Evolutionary conservation across 2,888 invertebrate species (phyloP).

Genomic region (Standfussiana lucernea): DNA sequence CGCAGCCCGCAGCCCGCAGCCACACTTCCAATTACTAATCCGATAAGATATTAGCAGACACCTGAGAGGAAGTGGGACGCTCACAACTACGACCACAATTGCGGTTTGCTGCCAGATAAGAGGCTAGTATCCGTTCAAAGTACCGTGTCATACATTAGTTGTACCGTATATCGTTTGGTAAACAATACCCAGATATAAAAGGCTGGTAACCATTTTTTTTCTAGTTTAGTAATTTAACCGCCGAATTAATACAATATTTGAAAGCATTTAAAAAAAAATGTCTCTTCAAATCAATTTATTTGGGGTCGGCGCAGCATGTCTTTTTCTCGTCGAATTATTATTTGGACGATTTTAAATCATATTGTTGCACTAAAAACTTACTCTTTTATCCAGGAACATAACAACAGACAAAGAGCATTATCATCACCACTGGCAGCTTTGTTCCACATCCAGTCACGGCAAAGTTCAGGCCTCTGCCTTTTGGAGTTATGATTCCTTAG

Average conservation of each 20-base stretch:
- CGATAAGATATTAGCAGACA: slow-evolving; percentile 47
- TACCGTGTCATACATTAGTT: slow-evolving; percentile 3
- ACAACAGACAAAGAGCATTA: not conserved
- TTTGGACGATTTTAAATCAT: not conserved
- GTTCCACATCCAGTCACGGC: not conserved
- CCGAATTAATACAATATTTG: not conserved
- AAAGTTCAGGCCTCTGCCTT: not conserved
- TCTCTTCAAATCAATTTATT: not conserved
- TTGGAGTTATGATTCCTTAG: not conserved
- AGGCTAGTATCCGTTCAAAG: slow-evolving; percentile 13
- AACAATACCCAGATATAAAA: not conserved
- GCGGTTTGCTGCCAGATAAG: slow-evolving; percentile 38
- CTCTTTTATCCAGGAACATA: not conserved
- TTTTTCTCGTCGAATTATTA: too few relatives aligned
- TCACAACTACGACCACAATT: slow-evolving; percentile 28
- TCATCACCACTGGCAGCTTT: too few relatives aligned
- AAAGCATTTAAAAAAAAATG: not conserved
- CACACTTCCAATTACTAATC: slow-evolving; percentile 38
- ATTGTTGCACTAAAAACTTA: not conserved
- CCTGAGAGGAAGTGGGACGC: slow-evolving; percentile 31
- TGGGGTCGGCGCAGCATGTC: too few relatives aligned
- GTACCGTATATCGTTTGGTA: not conserved
- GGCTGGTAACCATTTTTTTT: not conserved
- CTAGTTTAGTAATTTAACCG: not conserved
- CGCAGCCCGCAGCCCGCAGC: slow-evolving; percentile 16